phyloP scores from a whole-genome alignment of 2,888 invertebrate genomes.

The Tenthredo distinguenda region DNA sequence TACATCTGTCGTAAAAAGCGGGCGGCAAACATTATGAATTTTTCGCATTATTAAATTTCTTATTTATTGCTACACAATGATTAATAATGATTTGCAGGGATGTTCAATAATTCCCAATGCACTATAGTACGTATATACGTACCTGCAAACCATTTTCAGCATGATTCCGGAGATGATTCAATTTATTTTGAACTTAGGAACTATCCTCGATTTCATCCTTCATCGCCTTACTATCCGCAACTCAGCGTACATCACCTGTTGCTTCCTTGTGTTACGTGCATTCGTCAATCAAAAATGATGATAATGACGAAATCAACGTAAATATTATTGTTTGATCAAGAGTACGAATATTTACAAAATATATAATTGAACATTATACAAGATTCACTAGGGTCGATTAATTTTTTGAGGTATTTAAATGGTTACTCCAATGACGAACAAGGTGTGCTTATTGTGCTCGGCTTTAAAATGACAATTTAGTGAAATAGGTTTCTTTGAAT shows the following conservation, averaged over 20 bases:
- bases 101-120: no score
- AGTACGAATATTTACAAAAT: no score
- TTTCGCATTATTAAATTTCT: neutral
- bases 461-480: neutral
- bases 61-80: neutral
- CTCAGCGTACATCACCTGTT: neutral
- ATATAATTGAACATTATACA: neutral
- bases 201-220: neutral
- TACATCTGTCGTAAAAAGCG: no score
- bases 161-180: neutral
- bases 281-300: neutral
- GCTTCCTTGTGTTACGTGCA: neutral
- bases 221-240: neutral
- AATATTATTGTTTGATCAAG: no score
- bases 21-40: no score
- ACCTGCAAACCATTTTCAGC: neutral
- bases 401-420: neutral
- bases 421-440: neutral
- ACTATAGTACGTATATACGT: neutral
- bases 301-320: neutral
- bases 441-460: neutral
- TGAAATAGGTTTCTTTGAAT: neutral
- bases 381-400: neutral
- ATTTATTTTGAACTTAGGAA: neutral
- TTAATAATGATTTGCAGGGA: no score